Percentiles rank a stretch among this genome's conserved stretches.
Conservation (phyloP, 2,113 vertebrate genomes). For the Passer domesticus region DNA sequence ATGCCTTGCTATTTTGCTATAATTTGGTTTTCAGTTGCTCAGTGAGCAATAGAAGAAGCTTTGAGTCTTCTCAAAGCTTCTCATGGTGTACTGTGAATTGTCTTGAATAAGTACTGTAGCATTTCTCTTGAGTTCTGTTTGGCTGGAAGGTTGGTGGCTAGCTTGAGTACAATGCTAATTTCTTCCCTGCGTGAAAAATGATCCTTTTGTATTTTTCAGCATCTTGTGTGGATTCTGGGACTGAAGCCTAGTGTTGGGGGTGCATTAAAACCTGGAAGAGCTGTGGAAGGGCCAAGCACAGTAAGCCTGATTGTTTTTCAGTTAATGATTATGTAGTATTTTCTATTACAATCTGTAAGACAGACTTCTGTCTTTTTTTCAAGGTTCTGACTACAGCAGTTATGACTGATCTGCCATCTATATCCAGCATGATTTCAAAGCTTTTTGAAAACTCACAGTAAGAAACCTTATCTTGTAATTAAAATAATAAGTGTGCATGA, state of each 20-base stretch:
- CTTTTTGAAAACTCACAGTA: constrained; percentile 99
- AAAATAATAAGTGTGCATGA: neutral
- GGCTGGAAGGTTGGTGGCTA: neutral
- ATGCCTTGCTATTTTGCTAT: neutral
- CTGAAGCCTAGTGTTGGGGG: constrained; percentile 92
- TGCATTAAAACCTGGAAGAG: constrained; percentile 93
- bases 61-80: neutral
- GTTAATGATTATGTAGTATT: neutral
- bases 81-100: neutral
- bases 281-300: constrained; percentile 96
- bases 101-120: neutral
- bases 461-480: constrained; percentile 63
- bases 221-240: constrained; percentile 98
- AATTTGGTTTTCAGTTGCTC: neutral
- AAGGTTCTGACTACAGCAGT: constrained; percentile 98
- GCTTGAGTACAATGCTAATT: neutral
- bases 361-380: constrained; percentile 1
- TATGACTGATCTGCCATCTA: constrained; percentile 97
- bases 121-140: neutral
- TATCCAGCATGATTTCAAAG: constrained; percentile 95
- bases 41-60: neutral
- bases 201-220: constrained; percentile 75
- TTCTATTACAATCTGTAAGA: neutral
- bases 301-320: constrained; percentile 72
- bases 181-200: neutral